Evolutionary conservation across 92 coral and sea anemone species (phyloP), one percentile per base, ranked within the genome.

Genomic region (Isaurus tuberculatus): DNA sequence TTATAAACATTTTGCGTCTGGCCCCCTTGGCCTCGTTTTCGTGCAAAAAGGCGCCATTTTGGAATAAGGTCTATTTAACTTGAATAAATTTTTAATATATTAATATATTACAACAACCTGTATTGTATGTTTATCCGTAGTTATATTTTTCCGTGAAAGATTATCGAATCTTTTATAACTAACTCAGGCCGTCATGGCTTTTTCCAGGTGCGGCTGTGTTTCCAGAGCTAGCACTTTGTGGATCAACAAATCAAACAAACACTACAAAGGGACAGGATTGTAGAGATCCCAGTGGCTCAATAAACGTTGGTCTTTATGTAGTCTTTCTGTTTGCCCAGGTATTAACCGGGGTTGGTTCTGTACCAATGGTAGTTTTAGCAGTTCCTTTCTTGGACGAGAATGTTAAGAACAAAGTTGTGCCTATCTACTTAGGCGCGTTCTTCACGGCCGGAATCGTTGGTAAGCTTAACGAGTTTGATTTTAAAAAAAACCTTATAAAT

Each of bases 351-450:
- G 66, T 74, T 7, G 97, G 92, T 1, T 86, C 79, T 44, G 20
- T 90, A 66, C 94, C 97, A n/a, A 48, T 88, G 72, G 86, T 81
- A 40, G 83, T 79, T 8, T 84, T 92, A 42, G 97, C 92, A 14
- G 72, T 91, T 1, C 85, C 97, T 8, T 92, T 84, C 46, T 32
- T 92, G 84, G 97, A 92, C 83, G 94, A 92, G 70, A 92, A 91
- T 65, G 89, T 92, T 11, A 90, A 87, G 37, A 68, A 85, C 31
- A 85, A 90, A 29, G 82, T 73, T 0, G 42, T 88, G 10, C 93
- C 97, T 14, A 83, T 92, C 73, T 92, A 90, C 69, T 37, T 92
- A 57, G 97, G 97, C 1, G 58, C 88, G 25, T 87, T 86, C 29
- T 85, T 80, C 33, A 83, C 91, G 23, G 80, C 92, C 29, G 93